phyloP scores from a whole-genome alignment of 53 echinoderm and acorn worm genomes.

The Luidia sarsii region DNA sequence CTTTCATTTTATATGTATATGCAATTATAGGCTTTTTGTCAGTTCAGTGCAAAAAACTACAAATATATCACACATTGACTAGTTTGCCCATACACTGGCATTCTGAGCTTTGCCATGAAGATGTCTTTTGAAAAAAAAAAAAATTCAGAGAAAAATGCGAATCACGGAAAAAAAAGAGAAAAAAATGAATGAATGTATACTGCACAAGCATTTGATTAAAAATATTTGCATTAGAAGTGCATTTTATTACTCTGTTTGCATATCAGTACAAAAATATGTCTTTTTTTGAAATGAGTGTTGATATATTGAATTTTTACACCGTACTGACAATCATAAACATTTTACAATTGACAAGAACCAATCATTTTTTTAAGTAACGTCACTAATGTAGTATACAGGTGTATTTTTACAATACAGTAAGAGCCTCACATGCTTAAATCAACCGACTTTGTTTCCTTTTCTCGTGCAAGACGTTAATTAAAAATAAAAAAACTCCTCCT shows the following conservation, averaged over 20 bases:
- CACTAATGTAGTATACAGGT: background rate
- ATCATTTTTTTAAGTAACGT: constrained; percentile 13
- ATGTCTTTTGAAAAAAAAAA: background rate
- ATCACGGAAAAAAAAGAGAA: background rate
- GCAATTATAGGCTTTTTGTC: constrained; percentile 19
- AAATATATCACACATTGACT: constrained; percentile 35
- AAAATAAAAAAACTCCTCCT: background rate
- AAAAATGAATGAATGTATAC: constrained; percentile 31
- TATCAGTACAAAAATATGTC: constrained; percentile 55
- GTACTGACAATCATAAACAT: constrained; percentile 49
- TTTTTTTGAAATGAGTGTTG: constrained; percentile 39
- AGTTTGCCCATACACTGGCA: no score
- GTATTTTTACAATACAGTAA: constrained; percentile 8
- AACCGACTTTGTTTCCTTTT: background rate
- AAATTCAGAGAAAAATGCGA: background rate
- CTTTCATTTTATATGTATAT: background rate
- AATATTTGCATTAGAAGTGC: constrained; percentile 58
- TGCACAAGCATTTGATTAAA: constrained; percentile 51
- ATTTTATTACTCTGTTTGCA: constrained; percentile 44
- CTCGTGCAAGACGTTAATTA: constrained; percentile 3
- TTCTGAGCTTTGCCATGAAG: background rate
- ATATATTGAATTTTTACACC: constrained; percentile 57
- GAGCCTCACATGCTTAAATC: constrained; percentile 18
- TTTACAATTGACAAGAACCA: background rate
- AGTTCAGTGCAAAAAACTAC: constrained; percentile 55